Evolutionary conservation across 2,113 vertebrate species (phyloP), one percentile per base, ranked within the genome.

Genomic region (Hystrix cristata): DNA sequence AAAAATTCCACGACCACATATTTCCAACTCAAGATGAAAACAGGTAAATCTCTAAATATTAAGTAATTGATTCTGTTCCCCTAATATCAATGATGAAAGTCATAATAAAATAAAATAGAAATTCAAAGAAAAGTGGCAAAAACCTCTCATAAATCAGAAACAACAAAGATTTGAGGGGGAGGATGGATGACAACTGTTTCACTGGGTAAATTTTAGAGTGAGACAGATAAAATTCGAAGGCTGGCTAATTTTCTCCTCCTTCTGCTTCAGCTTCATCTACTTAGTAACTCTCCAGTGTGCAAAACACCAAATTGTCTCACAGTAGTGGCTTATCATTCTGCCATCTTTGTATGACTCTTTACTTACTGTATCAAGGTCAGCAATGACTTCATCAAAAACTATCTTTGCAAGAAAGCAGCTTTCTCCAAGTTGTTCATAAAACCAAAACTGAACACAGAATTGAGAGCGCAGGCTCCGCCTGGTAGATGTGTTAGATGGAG

Each of bases 261-360:
- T 25, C 46, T 29, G 3, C 19, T 82, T 87, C 19, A 62, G 27
- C 25, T 60, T 59, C 11, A 4, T 46, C 11, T 69, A n/a, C 43
- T 76, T 71, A 84, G 4, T 57, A 18, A 46, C 31, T 48, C 86
- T 67, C 25, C 14, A 13, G 51, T 34, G 15, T 94, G 15, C 4
- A 87, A 57, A 76, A 76, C 98, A 98, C 99, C 98, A 99, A 99
- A 98, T 99, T 99, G 98, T 99, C 99, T 99, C 99, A 99, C 98
- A 99, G 99, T 98, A 99, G 99, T 99, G 99, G 99, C 99, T 99
- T 99, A 99, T 99, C 99, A 99, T 98, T 87, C 99, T 99, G 98
- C 99, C 99, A 99, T 99, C 99, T 99, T 99, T 99, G 98, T 99
- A 99, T 46, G 99, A 99, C 85, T 99, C 99, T 99, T 99, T 99